Conservation (phyloP, 2,888 invertebrate genomes). For the Zaprionus obscuricornis region DNA sequence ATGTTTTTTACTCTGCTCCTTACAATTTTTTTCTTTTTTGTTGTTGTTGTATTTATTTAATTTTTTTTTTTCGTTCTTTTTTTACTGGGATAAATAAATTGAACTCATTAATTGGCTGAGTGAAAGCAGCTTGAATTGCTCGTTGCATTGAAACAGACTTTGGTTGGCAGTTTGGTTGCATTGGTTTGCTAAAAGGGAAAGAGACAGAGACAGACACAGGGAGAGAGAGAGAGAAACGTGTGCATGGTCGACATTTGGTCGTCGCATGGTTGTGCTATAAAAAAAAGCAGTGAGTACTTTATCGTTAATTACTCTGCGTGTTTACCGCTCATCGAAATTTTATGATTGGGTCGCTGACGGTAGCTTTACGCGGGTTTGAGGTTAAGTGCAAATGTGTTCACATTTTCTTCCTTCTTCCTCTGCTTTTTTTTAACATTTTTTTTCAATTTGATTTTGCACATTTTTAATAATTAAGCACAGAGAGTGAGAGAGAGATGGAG, state of each 20-base stretch:
- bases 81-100: conserved; percentile 64
- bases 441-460: conserved; percentile 61
- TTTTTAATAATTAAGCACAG: conserved; percentile 59
- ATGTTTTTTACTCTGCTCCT: conserved; percentile 13
- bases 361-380: conserved; percentile 36
- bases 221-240: too few relatives aligned
- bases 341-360: conserved; percentile 54
- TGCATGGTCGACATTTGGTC: not conserved
- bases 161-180: too few relatives aligned
- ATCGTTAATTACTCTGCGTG: conserved; percentile 75
- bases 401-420: conserved; percentile 6
- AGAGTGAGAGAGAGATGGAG: too few relatives aligned
- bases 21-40: conserved; percentile 21
- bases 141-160: conserved; percentile 2
- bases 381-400: conserved; percentile 65
- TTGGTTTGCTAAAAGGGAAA: too few relatives aligned
- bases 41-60: conserved; percentile 32
- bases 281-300: conserved; percentile 67
- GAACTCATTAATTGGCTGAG: conserved; percentile 75
- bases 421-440: conserved; percentile 9
- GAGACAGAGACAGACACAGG: too few relatives aligned
- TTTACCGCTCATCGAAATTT: conserved; percentile 75
- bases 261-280: not conserved
- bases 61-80: conserved; percentile 25
- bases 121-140: conserved; percentile 41